These are phyloP conservation scores for Parnassius mnemosyne DNA, from an alignment of 2,888 invertebrate genomes.

Conservation along the genomic window DNA sequence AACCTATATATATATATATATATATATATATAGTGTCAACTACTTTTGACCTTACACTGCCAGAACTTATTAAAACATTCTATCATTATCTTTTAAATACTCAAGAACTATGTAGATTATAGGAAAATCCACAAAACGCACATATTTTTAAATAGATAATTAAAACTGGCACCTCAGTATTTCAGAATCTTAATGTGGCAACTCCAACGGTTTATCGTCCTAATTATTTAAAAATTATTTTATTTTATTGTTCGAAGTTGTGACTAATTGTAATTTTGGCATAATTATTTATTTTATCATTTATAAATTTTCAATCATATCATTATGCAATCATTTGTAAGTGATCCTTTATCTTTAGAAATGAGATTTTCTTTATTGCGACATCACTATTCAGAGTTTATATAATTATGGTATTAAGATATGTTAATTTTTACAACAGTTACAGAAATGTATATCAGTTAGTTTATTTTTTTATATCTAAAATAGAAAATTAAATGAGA, in stretches of 20 bases:
- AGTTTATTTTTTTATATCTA: conserved; percentile 9
- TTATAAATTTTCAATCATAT: conserved; percentile 53
- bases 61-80: too few species aligned
- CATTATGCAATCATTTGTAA: conserved; percentile 36
- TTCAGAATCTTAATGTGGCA: conserved; percentile 5
- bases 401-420: conserved; percentile 7
- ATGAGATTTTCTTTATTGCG: conserved; percentile 43
- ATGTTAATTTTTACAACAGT: conserved; percentile 28
- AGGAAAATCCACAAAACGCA: background rate
- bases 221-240: conserved; percentile 47
- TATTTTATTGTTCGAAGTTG: conserved; percentile 45
- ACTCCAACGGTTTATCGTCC: conserved; percentile 31
- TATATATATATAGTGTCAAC: too few species aligned
- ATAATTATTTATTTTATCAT: conserved; percentile 40
- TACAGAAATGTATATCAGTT: conserved; percentile 11
- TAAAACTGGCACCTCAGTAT: background rate
- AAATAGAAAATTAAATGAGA: conserved; percentile 28
- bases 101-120: background rate
- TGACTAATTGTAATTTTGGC: conserved; percentile 38
- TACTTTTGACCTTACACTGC: too few species aligned
- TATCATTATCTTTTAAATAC: background rate
- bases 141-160: conserved; percentile 3
- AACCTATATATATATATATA: too few species aligned
- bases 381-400: conserved; percentile 46
- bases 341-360: conserved; percentile 40